These are phyloP conservation scores for Nerophis ophidion DNA, from an alignment of 2,113 vertebrate species.

Conservation along the genomic window DNA sequence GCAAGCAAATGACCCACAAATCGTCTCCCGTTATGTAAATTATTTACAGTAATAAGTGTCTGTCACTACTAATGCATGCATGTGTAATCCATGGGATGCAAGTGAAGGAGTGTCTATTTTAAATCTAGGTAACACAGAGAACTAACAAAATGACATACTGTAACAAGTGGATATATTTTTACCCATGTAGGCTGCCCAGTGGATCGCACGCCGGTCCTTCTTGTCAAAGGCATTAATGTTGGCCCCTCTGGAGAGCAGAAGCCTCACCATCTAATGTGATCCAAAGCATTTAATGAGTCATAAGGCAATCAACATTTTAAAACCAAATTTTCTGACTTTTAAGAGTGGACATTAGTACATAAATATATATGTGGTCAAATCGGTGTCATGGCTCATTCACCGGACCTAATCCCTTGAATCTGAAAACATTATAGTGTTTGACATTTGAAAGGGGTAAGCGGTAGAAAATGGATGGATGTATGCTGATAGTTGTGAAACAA, in stretches of 20 bases:
- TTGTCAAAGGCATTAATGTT: constrained; percentile 99
- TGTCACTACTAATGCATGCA: background rate
- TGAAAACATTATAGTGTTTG: background rate
- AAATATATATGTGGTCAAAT: background rate
- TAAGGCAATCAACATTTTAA: background rate
- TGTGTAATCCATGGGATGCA: background rate
- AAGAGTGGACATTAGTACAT: background rate
- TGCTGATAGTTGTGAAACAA: background rate
- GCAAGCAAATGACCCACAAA: too few species aligned
- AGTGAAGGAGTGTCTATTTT: background rate
- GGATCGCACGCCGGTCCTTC: constrained; percentile 95
- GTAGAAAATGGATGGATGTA: background rate
- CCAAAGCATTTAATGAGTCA: constrained; percentile 7
- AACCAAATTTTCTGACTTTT: background rate
- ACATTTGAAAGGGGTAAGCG: background rate
- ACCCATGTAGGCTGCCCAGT: constrained; percentile 99
- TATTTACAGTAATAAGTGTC: too few species aligned
- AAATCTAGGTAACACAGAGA: background rate
- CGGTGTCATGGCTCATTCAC: background rate
- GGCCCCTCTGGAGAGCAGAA: constrained; percentile 93
- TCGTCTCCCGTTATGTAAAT: too few species aligned
- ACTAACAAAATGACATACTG: constrained; percentile 1
- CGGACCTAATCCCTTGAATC: background rate
- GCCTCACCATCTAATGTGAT: constrained; percentile 85
- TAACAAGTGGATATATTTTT: constrained; percentile 33